These are phyloP conservation scores for Pteromalus puparum DNA, from an alignment of 1,140 invertebrate species.

Conservation along the genomic window DNA sequence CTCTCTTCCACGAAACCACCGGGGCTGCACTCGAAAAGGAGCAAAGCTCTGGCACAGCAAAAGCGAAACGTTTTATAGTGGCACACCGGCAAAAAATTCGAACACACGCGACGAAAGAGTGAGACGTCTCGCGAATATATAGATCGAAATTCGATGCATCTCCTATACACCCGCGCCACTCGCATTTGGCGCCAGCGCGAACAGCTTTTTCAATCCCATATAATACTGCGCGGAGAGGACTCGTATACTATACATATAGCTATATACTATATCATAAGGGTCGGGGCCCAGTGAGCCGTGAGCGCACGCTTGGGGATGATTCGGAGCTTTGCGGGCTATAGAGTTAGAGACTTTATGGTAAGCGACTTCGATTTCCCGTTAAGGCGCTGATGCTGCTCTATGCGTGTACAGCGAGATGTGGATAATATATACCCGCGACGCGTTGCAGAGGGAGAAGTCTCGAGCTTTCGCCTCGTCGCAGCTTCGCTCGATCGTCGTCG, in stretches of 20 bases:
- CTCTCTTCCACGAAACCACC: not conserved
- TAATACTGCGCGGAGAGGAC: not conserved
- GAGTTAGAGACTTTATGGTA: slow-evolving; percentile 64
- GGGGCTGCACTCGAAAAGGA: not conserved
- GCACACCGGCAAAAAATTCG: slow-evolving; percentile 4
- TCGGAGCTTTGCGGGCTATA: slow-evolving; percentile 56
- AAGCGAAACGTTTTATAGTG: too few relatives aligned
- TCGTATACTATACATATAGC: not conserved
- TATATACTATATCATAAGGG: not conserved
- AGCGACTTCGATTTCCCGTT: slow-evolving; percentile 69
- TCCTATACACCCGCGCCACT: not conserved
- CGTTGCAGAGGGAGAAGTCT: not conserved
- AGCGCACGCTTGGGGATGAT: slow-evolving; percentile 50
- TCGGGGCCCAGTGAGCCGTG: slow-evolving; percentile 52
- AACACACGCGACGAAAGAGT: slow-evolving; percentile 18
- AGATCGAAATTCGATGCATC: slow-evolving; percentile 48
- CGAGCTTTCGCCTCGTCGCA: not conserved
- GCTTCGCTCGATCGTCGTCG: not conserved
- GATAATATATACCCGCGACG: not conserved
- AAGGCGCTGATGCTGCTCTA: slow-evolving; percentile 50
- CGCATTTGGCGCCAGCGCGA: not conserved
- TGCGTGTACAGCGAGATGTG: slow-evolving; percentile 10
- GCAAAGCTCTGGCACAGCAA: not conserved
- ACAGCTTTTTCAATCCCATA: slow-evolving; percentile 48
- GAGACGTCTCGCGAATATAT: slow-evolving; percentile 11